A percentile compares a stretch with the other conserved stretches of the same genome.
phyloP scores from a whole-genome alignment of 64 coral and sea anemone species.

The Catalaphyllia jardinei region DNA sequence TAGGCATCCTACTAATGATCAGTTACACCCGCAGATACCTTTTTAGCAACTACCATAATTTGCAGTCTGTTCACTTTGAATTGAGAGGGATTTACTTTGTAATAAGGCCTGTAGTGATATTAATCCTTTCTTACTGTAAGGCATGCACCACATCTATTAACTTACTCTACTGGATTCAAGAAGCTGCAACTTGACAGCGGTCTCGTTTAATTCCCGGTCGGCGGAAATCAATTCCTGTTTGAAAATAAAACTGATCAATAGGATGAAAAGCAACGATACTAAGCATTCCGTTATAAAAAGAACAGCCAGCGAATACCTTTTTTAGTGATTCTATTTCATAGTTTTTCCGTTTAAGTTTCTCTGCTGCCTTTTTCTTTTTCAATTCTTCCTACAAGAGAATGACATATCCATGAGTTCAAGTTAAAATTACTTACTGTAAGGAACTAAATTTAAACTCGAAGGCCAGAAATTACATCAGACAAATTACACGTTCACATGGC shows the following conservation, averaged over 20 bases:
- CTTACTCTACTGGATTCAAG: constrained; percentile 63
- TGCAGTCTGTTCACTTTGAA: too few relatives aligned
- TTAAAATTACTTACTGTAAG: neutral
- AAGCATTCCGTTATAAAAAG: too few relatives aligned
- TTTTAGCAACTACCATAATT: too few relatives aligned
- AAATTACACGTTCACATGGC: too few relatives aligned
- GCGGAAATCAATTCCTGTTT: constrained; percentile 53
- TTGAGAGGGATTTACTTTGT: too few relatives aligned
- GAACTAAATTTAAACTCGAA: too few relatives aligned
- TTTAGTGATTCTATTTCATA: constrained; percentile 94
- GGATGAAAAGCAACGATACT: neutral
- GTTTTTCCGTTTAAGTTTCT: constrained; percentile 87
- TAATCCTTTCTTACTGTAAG: neutral
- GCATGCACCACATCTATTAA: neutral
- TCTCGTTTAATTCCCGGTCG: constrained; percentile 63
- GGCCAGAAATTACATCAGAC: too few relatives aligned
- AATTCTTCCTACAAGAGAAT: constrained; percentile 55
- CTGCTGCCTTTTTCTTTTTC: constrained; percentile 79
- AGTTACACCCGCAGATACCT: too few relatives aligned
- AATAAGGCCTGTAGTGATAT: too few relatives aligned
- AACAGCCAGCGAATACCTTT: constrained; percentile 55
- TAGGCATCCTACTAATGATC: too few relatives aligned
- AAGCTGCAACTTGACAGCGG: constrained; percentile 51
- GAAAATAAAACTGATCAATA: neutral
- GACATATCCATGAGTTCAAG: neutral